Evolutionary conservation across 2,797 vertebrate genomes (phyloP).

Genomic region (Channa striata): DNA sequence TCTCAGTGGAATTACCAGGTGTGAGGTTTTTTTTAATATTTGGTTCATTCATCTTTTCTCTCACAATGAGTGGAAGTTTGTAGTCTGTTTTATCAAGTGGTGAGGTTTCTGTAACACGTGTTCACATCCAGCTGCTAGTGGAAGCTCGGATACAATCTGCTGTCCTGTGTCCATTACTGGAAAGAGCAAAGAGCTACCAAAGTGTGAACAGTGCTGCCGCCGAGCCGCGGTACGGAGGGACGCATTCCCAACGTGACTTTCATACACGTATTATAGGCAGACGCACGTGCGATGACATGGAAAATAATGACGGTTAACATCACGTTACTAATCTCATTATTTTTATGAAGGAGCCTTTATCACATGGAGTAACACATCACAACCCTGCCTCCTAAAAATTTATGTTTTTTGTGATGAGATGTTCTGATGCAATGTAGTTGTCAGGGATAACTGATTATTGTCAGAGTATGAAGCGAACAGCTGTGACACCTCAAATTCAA

Average conservation of each 20-base stretch:
- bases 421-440: too few species aligned
- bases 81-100: conserved; percentile 26
- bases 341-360: too few species aligned
- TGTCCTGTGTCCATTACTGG: conserved; percentile 35
- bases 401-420: too few species aligned
- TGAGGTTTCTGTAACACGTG: conserved; percentile 24
- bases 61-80: conserved; percentile 19
- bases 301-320: too few species aligned
- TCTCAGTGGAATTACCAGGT: conserved; percentile 42
- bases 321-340: too few species aligned
- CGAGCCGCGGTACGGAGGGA: not conserved
- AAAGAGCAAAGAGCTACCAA: conserved; percentile 38
- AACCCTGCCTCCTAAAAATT: too few species aligned
- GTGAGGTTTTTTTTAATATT: not conserved
- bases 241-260: not conserved
- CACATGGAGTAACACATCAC: too few species aligned
- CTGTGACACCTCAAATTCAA: too few species aligned
- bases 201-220: conserved; percentile 36
- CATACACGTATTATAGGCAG: too few species aligned
- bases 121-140: conserved; percentile 43
- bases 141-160: conserved; percentile 34
- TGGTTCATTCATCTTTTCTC: conserved; percentile 37
- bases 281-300: not conserved
- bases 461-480: too few species aligned
- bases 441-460: too few species aligned